Evolutionary conservation across 1,140 invertebrate species (phyloP).

Genomic region (Atta cephalotes): DNA sequence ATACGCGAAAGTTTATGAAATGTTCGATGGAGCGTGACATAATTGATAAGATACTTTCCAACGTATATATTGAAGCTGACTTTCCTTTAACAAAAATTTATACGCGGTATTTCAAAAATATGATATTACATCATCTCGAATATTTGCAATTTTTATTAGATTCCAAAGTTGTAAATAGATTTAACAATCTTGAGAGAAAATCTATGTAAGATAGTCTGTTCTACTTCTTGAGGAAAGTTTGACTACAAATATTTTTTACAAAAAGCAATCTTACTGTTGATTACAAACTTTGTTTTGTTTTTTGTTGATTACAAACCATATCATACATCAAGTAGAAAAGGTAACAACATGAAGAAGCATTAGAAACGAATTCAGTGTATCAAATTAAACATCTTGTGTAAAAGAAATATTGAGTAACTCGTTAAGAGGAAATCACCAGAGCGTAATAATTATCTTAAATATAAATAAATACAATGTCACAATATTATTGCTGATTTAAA

Average conservation of each 20-base stretch:
- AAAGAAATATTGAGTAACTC: neutral
- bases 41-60: constrained; percentile 4
- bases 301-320: neutral
- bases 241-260: neutral
- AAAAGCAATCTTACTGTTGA: neutral
- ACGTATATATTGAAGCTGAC: neutral
- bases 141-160: constrained; percentile 11
- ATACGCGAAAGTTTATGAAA: constrained; percentile 6
- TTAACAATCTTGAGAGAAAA: neutral
- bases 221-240: neutral
- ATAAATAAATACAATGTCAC: constrained; percentile 27
- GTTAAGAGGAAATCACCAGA: constrained; percentile 28
- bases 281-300: neutral
- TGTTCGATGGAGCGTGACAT: constrained; percentile 18
- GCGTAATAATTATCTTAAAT: constrained; percentile 33
- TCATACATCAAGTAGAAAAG: neutral
- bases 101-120: neutral
- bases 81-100: neutral
- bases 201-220: neutral
- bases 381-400: constrained; percentile 23
- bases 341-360: neutral
- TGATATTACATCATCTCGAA: neutral
- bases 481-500: constrained; percentile 40
- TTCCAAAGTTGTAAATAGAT: neutral
- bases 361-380: constrained; percentile 5